These are phyloP conservation scores for Taurulus bubalis DNA, from an alignment of 2,113 vertebrate genomes.

Conservation along the genomic window DNA sequence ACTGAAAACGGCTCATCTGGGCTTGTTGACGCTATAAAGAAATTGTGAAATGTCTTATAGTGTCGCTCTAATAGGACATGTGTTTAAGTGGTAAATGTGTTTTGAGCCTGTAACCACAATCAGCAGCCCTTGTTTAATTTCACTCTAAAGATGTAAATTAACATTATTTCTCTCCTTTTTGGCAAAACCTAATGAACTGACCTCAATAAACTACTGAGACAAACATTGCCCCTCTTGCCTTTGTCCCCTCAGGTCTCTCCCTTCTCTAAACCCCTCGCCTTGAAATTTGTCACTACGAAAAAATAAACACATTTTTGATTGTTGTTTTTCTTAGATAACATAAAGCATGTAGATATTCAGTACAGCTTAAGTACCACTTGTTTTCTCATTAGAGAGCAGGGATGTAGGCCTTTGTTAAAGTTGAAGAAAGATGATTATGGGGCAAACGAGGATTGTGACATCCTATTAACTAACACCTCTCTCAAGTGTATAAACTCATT, in stretches of 20 bases:
- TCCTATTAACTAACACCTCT: slow-evolving; percentile 59
- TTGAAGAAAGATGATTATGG: slow-evolving; percentile 54
- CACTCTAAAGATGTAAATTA: slow-evolving; percentile 32
- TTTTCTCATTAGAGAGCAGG: slow-evolving; percentile 55
- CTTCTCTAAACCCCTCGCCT: slow-evolving; percentile 1
- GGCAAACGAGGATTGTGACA: slow-evolving; percentile 36
- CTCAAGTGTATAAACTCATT: slow-evolving; percentile 54
- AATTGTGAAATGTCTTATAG: slow-evolving; percentile 39
- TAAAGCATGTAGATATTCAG: slow-evolving; percentile 10
- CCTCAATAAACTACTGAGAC: slow-evolving; percentile 29
- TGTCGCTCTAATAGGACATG: not conserved
- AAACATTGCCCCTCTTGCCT: slow-evolving; percentile 22
- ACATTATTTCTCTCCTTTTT: slow-evolving; percentile 5
- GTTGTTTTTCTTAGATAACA: slow-evolving; percentile 37
- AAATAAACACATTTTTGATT: slow-evolving; percentile 14
- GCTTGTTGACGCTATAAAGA: slow-evolving; percentile 9
- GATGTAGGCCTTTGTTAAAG: slow-evolving; percentile 49
- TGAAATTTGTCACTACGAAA: not conserved
- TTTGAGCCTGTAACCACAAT: slow-evolving; percentile 18
- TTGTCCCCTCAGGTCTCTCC: slow-evolving; percentile 19
- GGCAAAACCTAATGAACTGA: slow-evolving; percentile 30
- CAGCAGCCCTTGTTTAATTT: slow-evolving; percentile 18
- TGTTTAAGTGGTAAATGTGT: slow-evolving; percentile 14
- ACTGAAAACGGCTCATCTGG: slow-evolving; percentile 38
- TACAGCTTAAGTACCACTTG: slow-evolving; percentile 47